phyloP scores from a whole-genome alignment of 2,888 invertebrate genomes.

The Lutraria lutraria region DNA sequence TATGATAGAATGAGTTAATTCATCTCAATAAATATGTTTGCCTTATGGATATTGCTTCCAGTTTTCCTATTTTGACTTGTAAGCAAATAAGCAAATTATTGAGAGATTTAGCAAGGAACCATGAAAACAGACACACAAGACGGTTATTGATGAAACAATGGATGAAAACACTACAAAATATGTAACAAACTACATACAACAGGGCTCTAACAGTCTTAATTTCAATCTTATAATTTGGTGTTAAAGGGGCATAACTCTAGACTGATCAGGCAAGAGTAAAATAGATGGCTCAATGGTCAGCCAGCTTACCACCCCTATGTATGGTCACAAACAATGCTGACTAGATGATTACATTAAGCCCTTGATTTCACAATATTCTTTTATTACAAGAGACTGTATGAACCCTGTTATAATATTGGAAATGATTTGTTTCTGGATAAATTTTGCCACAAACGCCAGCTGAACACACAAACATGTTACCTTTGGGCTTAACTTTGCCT shows the following conservation, averaged over 20 bases:
- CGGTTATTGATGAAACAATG: not conserved
- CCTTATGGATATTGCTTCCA: too few species aligned
- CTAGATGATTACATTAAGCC: too few species aligned
- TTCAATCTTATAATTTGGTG: too few species aligned
- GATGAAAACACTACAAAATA: not conserved
- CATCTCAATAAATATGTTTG: too few species aligned
- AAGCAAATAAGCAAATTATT: too few species aligned
- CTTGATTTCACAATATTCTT: not conserved
- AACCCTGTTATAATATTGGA: not conserved
- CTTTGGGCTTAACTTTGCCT: slow-evolving; percentile 16
- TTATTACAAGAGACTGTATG: not conserved
- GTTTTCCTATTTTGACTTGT: too few species aligned
- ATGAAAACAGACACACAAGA: not conserved
- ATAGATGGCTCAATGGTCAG: too few species aligned
- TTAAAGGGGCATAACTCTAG: too few species aligned
- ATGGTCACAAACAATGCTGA: too few species aligned
- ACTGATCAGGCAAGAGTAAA: too few species aligned
- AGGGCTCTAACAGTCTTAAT: not conserved
- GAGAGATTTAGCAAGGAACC: not conserved
- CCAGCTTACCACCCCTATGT: too few species aligned
- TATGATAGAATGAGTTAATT: too few species aligned
- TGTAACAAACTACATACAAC: not conserved
- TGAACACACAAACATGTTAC: not conserved
- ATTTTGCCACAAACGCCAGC: not conserved
- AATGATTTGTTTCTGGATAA: slow-evolving; percentile 2